Conservation (phyloP, 2,888 invertebrate species). For the Nemotelus pantherinus region DNA sequence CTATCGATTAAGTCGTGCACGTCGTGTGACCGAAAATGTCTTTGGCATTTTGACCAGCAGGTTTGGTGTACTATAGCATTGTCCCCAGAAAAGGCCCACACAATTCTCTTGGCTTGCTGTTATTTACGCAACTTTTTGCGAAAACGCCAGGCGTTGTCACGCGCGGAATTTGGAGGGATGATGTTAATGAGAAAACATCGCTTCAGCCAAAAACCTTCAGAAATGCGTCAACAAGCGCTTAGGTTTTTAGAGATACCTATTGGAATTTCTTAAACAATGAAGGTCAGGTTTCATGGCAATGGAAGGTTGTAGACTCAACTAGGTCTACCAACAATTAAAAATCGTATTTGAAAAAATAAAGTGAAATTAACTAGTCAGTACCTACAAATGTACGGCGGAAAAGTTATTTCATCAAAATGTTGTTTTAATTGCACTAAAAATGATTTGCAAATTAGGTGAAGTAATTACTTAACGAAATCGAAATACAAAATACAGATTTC, state of each 20-base stretch:
- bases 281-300: constrained; percentile 47
- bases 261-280: constrained; percentile 48
- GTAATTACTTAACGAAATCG: not conserved
- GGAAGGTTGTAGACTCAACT: not conserved
- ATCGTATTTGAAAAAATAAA: not conserved
- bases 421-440: no score
- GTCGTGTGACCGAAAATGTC: constrained; percentile 50
- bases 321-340: not conserved
- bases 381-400: no score
- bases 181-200: not conserved
- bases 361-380: not conserved
- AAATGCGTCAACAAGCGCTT: constrained; percentile 44
- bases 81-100: no score
- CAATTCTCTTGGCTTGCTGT: constrained; percentile 49
- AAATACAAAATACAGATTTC: not conserved
- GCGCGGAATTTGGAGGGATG: constrained; percentile 45
- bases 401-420: no score
- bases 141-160: constrained; percentile 40
- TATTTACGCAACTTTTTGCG: constrained; percentile 43
- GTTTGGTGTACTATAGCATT: constrained; percentile 54
- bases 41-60: constrained; percentile 53
- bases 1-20: constrained; percentile 49
- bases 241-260: constrained; percentile 44
- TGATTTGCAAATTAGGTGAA: not conserved
- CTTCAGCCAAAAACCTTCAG: constrained; percentile 42